A percentile compares a stretch with the other conserved stretches of the same genome.
Conservation (phyloP, 2,797 vertebrate genomes). For the Eremophila alpestris region DNA sequence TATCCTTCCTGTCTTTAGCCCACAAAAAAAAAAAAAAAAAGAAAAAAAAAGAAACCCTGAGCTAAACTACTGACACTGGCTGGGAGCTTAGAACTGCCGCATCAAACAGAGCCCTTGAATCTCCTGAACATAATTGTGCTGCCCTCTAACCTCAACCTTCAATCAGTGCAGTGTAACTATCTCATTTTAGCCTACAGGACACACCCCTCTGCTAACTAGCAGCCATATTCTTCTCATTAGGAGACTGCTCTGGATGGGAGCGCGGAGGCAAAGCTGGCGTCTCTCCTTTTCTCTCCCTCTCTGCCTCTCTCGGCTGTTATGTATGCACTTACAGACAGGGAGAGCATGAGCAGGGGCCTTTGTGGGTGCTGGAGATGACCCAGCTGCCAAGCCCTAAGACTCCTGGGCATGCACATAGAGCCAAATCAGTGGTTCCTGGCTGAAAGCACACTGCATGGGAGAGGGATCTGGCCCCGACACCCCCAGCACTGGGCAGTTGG, state of each 20-base stretch:
- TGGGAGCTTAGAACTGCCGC: constrained; percentile 90
- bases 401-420: background rate
- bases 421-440: background rate
- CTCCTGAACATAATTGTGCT: constrained; percentile 96
- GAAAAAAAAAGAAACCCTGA: constrained; percentile 73
- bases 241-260: constrained; percentile 76
- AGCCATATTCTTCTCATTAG: constrained; percentile 87
- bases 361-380: constrained; percentile 30
- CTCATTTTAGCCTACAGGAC: constrained; percentile 83
- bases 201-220: constrained; percentile 92
- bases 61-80: constrained; percentile 82
- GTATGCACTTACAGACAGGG: constrained; percentile 17
- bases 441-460: background rate
- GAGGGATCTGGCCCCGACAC: accelerated
- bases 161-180: constrained; percentile 86
- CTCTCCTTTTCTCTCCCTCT: constrained; percentile 36
- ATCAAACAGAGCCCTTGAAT: constrained; percentile 92
- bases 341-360: background rate
- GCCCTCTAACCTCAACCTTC: constrained; percentile 92
- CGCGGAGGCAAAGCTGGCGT: constrained; percentile 40
- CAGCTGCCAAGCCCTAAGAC: background rate
- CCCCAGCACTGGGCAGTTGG: accelerated
- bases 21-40: constrained; percentile 72
- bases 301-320: constrained; percentile 47
- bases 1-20: constrained; percentile 80